phyloP scores from a whole-genome alignment of 37 sponge, comb jelly and placozoan species.

The Halisarca cf. caerulea region DNA sequence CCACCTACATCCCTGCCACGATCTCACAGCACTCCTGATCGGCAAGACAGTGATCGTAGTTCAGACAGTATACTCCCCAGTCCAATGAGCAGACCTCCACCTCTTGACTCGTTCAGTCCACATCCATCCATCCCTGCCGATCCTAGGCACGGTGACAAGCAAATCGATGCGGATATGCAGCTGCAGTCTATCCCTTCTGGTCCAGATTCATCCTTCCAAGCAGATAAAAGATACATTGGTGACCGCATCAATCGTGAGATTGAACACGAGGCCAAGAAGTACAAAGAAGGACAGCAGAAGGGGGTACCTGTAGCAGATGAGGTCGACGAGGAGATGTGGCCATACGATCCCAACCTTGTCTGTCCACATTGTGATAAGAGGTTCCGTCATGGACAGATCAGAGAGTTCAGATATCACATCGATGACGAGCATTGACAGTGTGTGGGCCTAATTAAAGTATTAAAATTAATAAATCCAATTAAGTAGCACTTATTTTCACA shows the following conservation, averaged over 20 bases:
- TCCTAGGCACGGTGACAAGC: not conserved
- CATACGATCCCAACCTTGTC: slow-evolving; percentile 8
- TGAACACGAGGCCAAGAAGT: not conserved
- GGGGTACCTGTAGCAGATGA: not conserved
- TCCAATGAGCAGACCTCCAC: not conserved
- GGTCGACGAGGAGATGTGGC: not conserved
- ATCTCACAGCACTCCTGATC: slow-evolving; percentile 6
- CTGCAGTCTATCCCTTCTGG: not conserved
- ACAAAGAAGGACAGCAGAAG: not conserved
- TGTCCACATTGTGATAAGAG: not conserved
- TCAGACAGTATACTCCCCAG: not conserved
- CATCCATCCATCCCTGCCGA: not conserved
- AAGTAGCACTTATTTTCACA: too few relatives aligned
- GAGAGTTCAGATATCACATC: slow-evolving; percentile 11
- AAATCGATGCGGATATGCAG: not conserved
- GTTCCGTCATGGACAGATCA: slow-evolving; percentile 13
- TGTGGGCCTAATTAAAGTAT: too few relatives aligned
- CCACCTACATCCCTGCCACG: too few relatives aligned
- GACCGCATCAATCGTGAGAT: slow-evolving; percentile 20
- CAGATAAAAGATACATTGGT: not conserved
- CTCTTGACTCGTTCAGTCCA: too few relatives aligned
- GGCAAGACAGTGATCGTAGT: not conserved
- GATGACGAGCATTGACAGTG: not conserved
- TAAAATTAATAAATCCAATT: too few relatives aligned
- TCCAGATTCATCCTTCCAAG: not conserved